Base-by-base conservation (phyloP, 2,113 vertebrate genomes). In the Rhizomys pruinosus region DNA sequence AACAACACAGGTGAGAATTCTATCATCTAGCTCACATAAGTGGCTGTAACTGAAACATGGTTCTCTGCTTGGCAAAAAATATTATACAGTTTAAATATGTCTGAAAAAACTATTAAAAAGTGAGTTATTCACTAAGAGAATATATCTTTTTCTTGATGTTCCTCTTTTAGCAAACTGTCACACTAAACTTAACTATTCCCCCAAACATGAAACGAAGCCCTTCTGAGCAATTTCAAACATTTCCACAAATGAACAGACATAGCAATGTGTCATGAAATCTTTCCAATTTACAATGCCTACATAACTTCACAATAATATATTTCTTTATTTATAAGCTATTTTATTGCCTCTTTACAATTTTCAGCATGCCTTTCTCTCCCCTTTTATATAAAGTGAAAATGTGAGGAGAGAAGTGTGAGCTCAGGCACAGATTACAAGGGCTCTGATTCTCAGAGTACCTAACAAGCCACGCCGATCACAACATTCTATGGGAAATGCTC, bases 281-380 rank as follows among this genome's bases (percentile, higher is more conserved):
- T 94, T 44, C 95, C 81, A 39, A 69, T 74, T 89, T 78, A 7
- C 32, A 81, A 55, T 61, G 13, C 57, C 81, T 71, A 55, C 81
- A 42, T 66, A 85, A 94, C 55, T 97, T 92, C 34, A 57, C 93
- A 55, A 79, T 39, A 95, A 64, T 57, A 47, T 59, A 78, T 93
- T 85, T 91, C 76, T 96, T 96, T 92, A 94, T 89, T 94, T 95
- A 92, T 91, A 59, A 94, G 80, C 57, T 81, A 96, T 84, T 96
- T 97, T 96, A 96, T 97, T 95, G 74, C 88, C 20, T 87, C 90
- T 94, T 92, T 91, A 92, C 76, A 93, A 91, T 95, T 96, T 96
- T 61, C 72, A 87, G 16, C 17, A 34, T 93, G 92, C 52, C 76
- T 93, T 88, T 96, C 68, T 93, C 88, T 87, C 77, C 89, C 61